A percentile compares a stretch with the other conserved stretches of the same genome.
Conservation (phyloP, 2,113 vertebrate species). For the Willisornis vidua region DNA sequence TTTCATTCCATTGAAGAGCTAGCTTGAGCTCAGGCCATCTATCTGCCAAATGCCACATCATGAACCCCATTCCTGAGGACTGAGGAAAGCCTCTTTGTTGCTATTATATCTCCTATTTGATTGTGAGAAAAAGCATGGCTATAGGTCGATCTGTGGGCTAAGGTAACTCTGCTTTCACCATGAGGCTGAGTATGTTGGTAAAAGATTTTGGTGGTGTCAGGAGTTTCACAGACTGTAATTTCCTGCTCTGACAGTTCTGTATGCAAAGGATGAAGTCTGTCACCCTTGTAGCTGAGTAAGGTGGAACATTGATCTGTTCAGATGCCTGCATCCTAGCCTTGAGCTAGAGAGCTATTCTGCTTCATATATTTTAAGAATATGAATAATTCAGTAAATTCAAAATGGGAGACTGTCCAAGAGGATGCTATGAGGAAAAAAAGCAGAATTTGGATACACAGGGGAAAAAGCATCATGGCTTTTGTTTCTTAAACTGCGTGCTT, state of each 20-base stretch:
- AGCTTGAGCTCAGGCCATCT: background rate
- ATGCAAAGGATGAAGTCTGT: background rate
- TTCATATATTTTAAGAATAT: background rate
- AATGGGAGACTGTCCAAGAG: background rate
- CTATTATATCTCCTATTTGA: fast-evolving
- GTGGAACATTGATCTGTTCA: background rate
- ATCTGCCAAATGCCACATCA: background rate
- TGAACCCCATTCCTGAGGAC: background rate
- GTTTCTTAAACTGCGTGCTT: background rate
- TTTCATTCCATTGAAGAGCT: background rate
- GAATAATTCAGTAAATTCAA: background rate
- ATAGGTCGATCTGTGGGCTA: background rate
- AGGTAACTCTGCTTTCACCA: background rate
- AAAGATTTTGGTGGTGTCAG: background rate
- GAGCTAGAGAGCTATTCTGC: background rate
- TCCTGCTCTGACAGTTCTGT: background rate
- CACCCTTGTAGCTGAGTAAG: background rate
- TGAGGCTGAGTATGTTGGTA: background rate
- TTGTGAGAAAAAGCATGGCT: background rate
- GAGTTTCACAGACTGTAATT: background rate
- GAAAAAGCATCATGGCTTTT: background rate
- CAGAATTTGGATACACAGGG: background rate
- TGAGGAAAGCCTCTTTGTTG: background rate
- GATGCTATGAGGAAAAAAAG: background rate
- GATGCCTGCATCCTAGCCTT: background rate